Percentiles rank a stretch among this genome's conserved stretches.
Evolutionary conservation across 2,797 vertebrate species (phyloP).

Genomic region (Neosilurus mollespiculum): DNA sequence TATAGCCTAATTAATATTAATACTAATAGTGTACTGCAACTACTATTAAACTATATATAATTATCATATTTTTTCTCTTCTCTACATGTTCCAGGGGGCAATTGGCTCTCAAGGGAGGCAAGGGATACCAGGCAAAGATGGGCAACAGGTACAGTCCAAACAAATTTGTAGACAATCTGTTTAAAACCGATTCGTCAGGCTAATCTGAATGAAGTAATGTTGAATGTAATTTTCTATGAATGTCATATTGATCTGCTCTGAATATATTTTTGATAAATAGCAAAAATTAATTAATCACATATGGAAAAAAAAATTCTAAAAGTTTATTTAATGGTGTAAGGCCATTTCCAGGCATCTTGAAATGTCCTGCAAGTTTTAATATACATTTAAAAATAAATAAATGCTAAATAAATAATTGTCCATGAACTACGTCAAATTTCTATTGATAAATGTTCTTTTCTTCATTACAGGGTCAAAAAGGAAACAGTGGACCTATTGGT

Average conservation of each 20-base stretch:
- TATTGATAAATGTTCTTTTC: not conserved
- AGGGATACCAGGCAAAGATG: constrained; percentile 83
- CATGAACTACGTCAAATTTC: not conserved
- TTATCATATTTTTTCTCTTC: not conserved
- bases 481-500: constrained; percentile 80
- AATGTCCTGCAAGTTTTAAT: not conserved
- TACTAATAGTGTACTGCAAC: not conserved
- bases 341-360: not conserved
- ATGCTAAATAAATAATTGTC: not conserved
- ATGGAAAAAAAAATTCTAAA: not conserved
- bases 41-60: not conserved
- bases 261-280: not conserved
- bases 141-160: constrained; percentile 74
- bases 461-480: constrained; percentile 84
- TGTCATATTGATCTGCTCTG: not conserved
- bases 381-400: not conserved
- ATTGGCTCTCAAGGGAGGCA: constrained; percentile 78
- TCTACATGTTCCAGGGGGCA: constrained; percentile 75
- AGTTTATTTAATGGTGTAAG: not conserved
- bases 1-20: not conserved
- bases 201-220: not conserved
- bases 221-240: not conserved
- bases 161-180: not conserved
- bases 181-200: not conserved
- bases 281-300: constrained; percentile 11